Percentiles rank a stretch among this genome's conserved stretches.
phyloP scores from a whole-genome alignment of 2,888 invertebrate genomes.

The Philhelius pedissequus region DNA sequence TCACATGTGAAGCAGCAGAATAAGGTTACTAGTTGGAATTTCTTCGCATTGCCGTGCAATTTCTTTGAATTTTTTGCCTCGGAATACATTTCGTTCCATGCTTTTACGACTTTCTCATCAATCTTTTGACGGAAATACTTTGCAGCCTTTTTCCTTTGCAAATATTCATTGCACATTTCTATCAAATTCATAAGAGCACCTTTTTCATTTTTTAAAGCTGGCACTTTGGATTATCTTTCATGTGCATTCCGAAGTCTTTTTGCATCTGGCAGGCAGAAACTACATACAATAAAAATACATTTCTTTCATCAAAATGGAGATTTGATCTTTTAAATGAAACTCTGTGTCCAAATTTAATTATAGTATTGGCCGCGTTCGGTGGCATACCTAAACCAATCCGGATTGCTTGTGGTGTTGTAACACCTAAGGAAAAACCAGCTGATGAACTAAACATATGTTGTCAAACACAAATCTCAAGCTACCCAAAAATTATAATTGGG shows the following conservation, averaged over 20 bases:
- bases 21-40: constrained; percentile 82
- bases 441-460: no score
- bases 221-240: constrained; percentile 84
- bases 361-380: no score
- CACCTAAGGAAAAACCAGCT: no score
- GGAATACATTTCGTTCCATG: constrained; percentile 83
- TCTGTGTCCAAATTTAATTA: no score
- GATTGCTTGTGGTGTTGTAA: no score
- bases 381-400: no score
- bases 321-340: no score
- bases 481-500: no score
- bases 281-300: no score
- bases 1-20: constrained; percentile 85
- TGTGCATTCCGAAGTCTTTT: constrained; percentile 80
- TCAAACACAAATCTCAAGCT: no score
- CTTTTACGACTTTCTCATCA: constrained; percentile 80
- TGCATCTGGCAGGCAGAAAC: constrained; percentile 79
- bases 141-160: constrained; percentile 80
- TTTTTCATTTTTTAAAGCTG: constrained; percentile 83
- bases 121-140: constrained; percentile 81
- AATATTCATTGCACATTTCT: constrained; percentile 81
- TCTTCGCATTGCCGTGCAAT: constrained; percentile 73
- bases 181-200: constrained; percentile 82
- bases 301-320: no score
- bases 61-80: constrained; percentile 70